Conservation (phyloP, 2,113 vertebrate species). For the Sapajus apella region DNA sequence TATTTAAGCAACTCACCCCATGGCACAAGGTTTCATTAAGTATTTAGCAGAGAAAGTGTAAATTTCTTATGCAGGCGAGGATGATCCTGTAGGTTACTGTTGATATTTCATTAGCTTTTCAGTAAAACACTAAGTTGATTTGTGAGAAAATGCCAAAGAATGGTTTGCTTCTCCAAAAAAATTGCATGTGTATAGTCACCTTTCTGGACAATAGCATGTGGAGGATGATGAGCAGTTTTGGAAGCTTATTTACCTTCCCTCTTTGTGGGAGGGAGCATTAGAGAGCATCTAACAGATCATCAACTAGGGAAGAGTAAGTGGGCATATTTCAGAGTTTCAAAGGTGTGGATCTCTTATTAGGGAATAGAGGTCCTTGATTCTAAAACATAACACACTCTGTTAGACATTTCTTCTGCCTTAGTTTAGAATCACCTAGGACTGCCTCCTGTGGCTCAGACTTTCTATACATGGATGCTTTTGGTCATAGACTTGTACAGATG, state of each 20-base stretch:
- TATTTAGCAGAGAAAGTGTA: slow-evolving; percentile 59
- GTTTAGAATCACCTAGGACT: background rate
- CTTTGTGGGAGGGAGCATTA: background rate
- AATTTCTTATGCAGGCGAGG: slow-evolving; percentile 63
- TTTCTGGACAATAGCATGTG: background rate
- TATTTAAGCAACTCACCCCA: slow-evolving; percentile 60
- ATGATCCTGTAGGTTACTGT: slow-evolving; percentile 48
- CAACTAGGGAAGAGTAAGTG: background rate
- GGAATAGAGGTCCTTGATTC: background rate
- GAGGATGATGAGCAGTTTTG: background rate
- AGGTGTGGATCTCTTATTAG: background rate
- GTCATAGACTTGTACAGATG: background rate
- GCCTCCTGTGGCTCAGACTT: background rate
- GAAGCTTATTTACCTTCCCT: background rate
- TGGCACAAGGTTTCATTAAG: slow-evolving; percentile 69
- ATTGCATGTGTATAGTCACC: background rate
- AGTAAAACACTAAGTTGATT: slow-evolving; percentile 63
- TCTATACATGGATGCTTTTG: background rate
- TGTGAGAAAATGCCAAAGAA: slow-evolving; percentile 61
- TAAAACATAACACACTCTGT: background rate
- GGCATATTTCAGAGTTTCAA: background rate
- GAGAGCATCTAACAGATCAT: background rate
- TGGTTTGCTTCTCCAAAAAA: slow-evolving; percentile 43
- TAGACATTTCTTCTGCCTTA: background rate
- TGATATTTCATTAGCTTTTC: slow-evolving; percentile 68